These are phyloP conservation scores for Nowickia ferox DNA, from an alignment of 2,888 invertebrate genomes.

Conservation along the genomic window DNA sequence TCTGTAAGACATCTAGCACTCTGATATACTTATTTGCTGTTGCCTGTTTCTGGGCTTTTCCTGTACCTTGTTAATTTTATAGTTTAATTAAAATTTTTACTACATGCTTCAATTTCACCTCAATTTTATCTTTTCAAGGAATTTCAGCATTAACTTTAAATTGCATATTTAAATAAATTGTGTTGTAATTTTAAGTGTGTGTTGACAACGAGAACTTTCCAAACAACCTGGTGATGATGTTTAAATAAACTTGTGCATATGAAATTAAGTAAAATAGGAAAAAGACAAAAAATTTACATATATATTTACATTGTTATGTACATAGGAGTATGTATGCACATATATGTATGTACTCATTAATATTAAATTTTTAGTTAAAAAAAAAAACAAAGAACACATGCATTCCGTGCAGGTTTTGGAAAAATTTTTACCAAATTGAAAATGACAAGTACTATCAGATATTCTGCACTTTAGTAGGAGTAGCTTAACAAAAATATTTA, in stretches of 20 bases:
- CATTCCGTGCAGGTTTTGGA: neutral
- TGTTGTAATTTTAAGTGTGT: slow-evolving; percentile 8
- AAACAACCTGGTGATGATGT: too few species aligned
- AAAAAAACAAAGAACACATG: neutral
- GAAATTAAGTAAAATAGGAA: slow-evolving; percentile 16
- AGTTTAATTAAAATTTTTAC: slow-evolving; percentile 15
- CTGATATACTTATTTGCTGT: too few species aligned
- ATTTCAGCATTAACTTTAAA: slow-evolving; percentile 21
- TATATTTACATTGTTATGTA: too few species aligned
- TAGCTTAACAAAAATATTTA: too few species aligned
- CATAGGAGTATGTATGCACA: too few species aligned
- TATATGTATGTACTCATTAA: too few species aligned
- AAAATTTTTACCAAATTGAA: neutral
- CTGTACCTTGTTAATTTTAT: neutral
- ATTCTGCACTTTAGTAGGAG: too few species aligned
- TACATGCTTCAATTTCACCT: slow-evolving; percentile 6
- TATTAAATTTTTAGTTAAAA: too few species aligned
- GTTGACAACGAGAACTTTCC: slow-evolving; percentile 12
- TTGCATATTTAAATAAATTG: slow-evolving; percentile 32
- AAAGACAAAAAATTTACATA: too few species aligned
- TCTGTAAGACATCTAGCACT: too few species aligned
- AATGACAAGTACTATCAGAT: too few species aligned
- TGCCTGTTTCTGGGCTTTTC: too few species aligned
- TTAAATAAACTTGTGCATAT: slow-evolving; percentile 24
- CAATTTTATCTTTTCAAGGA: neutral